Percentiles rank a stretch among this genome's conserved stretches.
These are phyloP conservation scores for Lasaia peninsularis DNA, from an alignment of 1,140 invertebrate species.

Conservation along the genomic window DNA sequence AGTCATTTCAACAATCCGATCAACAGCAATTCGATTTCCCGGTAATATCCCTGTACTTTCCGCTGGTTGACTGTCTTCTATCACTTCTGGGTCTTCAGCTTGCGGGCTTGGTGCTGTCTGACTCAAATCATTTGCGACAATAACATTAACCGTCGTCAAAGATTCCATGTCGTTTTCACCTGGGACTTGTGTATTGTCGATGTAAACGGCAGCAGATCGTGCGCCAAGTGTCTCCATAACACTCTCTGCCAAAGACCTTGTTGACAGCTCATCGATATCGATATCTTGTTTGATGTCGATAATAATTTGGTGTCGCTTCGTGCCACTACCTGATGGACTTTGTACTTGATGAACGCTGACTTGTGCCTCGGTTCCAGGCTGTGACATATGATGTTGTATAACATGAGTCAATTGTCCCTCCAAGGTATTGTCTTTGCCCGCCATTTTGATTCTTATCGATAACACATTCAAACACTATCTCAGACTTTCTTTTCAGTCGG, in stretches of 20 bases:
- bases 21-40: constrained; percentile 59
- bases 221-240: constrained; percentile 75
- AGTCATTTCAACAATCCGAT: constrained; percentile 62
- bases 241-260: constrained; percentile 67
- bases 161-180: constrained; percentile 65
- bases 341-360: constrained; percentile 72
- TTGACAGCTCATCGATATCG: constrained; percentile 72
- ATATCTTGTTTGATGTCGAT: constrained; percentile 77
- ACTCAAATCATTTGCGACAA: constrained; percentile 63
- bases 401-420: constrained; percentile 64
- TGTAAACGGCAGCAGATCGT: constrained; percentile 67
- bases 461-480: constrained; percentile 42
- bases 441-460: constrained; percentile 51
- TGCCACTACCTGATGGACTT: constrained; percentile 53
- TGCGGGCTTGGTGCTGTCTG: constrained; percentile 43
- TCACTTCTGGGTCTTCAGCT: constrained; percentile 36
- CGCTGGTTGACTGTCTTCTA: constrained; percentile 30
- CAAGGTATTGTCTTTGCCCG: constrained; percentile 45
- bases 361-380: constrained; percentile 53
- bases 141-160: constrained; percentile 70
- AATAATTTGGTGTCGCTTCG: constrained; percentile 74
- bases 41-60: constrained; percentile 46
- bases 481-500: constrained; percentile 65
- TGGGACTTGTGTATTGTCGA: constrained; percentile 60
- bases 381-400: constrained; percentile 65